Percentiles rank a stretch among this genome's conserved stretches.
phyloP scores from a whole-genome alignment of 2,113 vertebrate species.

The Ammodramus savannarum region DNA sequence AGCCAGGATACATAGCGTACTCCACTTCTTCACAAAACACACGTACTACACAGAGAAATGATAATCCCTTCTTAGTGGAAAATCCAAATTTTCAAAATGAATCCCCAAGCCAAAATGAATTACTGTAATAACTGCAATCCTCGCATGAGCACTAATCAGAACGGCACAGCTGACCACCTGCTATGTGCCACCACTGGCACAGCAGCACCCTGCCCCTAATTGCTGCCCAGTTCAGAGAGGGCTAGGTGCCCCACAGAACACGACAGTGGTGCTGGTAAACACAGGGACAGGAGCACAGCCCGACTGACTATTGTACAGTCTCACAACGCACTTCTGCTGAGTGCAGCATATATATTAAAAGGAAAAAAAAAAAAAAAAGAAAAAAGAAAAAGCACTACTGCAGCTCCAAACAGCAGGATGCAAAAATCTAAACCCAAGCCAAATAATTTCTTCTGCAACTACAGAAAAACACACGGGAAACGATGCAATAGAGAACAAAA shows the following conservation, averaged over 20 bases:
- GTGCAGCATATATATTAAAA: constrained; percentile 14
- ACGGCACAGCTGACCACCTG: constrained; percentile 66
- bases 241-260: neutral
- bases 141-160: constrained; percentile 24
- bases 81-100: constrained; percentile 77
- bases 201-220: constrained; percentile 9
- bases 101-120: constrained; percentile 71
- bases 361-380: neutral
- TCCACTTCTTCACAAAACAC: constrained; percentile 18
- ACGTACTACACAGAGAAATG: neutral
- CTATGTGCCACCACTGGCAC: constrained; percentile 41
- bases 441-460: constrained; percentile 35
- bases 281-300: neutral
- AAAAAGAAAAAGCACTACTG: constrained; percentile 24
- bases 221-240: neutral
- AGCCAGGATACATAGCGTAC: neutral
- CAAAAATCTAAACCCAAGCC: constrained; percentile 38
- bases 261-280: neutral
- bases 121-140: constrained; percentile 70
- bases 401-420: constrained; percentile 60
- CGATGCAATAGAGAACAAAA: constrained; percentile 18
- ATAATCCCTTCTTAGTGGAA: constrained; percentile 76
- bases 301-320: neutral
- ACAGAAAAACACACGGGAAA: neutral
- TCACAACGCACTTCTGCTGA: constrained; percentile 54